Evolutionary conservation across 1,140 invertebrate species (phyloP), one percentile per base, ranked within the genome.

Genomic region (Apocrypta bakeri): DNA sequence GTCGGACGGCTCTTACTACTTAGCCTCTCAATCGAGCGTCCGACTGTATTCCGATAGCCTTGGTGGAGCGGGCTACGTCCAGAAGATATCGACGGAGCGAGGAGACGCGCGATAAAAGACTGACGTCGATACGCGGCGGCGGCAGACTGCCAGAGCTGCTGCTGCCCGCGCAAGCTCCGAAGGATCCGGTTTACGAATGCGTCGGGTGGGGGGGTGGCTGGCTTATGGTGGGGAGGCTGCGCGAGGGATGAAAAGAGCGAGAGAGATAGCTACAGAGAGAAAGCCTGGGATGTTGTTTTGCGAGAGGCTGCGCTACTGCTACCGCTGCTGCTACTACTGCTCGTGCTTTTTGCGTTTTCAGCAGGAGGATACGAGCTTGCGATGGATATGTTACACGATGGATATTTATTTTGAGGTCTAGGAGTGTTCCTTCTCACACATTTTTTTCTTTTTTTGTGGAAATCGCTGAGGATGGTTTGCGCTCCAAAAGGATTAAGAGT

Each of bases 301-400:
- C 2, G 24, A 17, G 25, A 66, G 64, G 56, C 24, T 21, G n/a
- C n/a, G n/a, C n/a, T n/a, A n/a, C n/a, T n/a, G n/a, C n/a, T n/a
- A n/a, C n/a, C n/a, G n/a, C n/a, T n/a, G n/a, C n/a, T n/a, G n/a
- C n/a, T n/a, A n/a, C n/a, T 56, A 21, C 48, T 56, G 64, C 25
- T 66, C 21, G 24, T 9, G 64, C 64, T 66, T 66, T 29, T 66
- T 66, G 64, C 64, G 64, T 29, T 66, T 66, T 66, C 64, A 29
- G 64, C 24, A n/a, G 48, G 21, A 56, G 48, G 48, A n/a, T 56
- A 17, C 42, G 14, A 48, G 42, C 17, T 56, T n/a, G 2, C 6
- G 21, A 56, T 56, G 48, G n/a, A n/a, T n/a, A n/a, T n/a, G n/a
- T n/a, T n/a, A n/a, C n/a, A n/a, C 42, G 42, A 48, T 48, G 14